A percentile compares a stretch with the other conserved stretches of the same genome.
These are phyloP conservation scores for Porites lobata DNA, from an alignment of 92 coral and sea anemone species.

Conservation along the genomic window DNA sequence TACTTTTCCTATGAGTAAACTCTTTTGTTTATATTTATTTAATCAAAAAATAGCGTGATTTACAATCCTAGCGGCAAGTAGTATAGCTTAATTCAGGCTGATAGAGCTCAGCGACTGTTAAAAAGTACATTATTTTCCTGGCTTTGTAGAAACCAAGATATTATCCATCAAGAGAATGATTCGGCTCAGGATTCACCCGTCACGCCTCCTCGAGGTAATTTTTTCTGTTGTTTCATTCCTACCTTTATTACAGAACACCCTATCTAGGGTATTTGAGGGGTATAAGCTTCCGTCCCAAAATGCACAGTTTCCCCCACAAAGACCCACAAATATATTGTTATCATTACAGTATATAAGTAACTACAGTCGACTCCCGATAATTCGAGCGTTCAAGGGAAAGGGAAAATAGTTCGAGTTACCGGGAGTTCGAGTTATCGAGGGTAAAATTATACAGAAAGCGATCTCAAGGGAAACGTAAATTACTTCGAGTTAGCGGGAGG, in stretches of 20 bases:
- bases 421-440: too few relatives aligned
- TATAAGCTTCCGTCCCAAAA: too few relatives aligned
- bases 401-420: too few relatives aligned
- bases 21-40: not conserved
- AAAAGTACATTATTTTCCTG: not conserved
- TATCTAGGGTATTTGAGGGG: too few relatives aligned
- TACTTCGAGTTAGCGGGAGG: too few relatives aligned
- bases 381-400: not conserved
- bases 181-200: not conserved
- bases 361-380: not conserved
- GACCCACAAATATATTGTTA: too few relatives aligned
- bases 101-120: not conserved
- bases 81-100: not conserved
- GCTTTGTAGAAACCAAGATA: not conserved
- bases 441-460: too few relatives aligned
- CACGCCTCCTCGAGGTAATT: slow-evolving; percentile 3
- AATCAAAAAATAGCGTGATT: too few relatives aligned
- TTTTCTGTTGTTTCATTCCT: too few relatives aligned
- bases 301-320: too few relatives aligned
- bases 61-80: not conserved
- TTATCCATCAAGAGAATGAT: not conserved
- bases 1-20: not conserved
- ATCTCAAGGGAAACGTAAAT: too few relatives aligned
- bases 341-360: too few relatives aligned
- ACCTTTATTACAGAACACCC: not conserved